Percentiles rank a stretch among this genome's conserved stretches.
Evolutionary conservation across 2,888 invertebrate species (phyloP).

Genomic region (Ferdinandea cuprea): DNA sequence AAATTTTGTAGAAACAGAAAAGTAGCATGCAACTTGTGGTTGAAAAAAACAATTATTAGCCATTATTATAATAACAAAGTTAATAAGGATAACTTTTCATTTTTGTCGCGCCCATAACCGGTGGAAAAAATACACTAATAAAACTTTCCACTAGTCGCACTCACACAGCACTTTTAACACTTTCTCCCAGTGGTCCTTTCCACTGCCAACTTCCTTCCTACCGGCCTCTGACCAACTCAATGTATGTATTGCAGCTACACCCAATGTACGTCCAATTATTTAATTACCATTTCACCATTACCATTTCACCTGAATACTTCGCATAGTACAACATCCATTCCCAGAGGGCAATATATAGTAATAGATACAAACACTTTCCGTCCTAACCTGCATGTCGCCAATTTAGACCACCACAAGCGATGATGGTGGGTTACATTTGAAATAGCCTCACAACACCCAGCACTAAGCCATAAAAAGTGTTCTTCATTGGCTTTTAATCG

Average conservation of each 20-base stretch:
- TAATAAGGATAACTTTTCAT: no score
- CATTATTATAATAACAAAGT: no score
- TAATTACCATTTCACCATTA: conserved; percentile 64
- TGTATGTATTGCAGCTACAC: not conserved
- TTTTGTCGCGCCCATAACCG: no score
- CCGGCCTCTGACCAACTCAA: not conserved
- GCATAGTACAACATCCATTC: conserved; percentile 17
- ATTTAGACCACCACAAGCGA: not conserved
- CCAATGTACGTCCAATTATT: conserved; percentile 34
- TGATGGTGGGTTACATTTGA: conserved; percentile 22
- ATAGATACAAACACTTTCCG: conserved; percentile 24
- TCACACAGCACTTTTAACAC: conserved; percentile 19
- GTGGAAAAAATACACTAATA: not conserved
- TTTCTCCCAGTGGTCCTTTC: conserved; percentile 6
- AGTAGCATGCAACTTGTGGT: no score
- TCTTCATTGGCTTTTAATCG: conserved; percentile 43
- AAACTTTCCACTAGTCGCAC: not conserved
- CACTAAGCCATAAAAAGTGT: conserved; percentile 25
- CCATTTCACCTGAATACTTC: conserved; percentile 48
- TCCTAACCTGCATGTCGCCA: conserved; percentile 15
- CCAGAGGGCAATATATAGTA: not conserved
- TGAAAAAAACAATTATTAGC: no score
- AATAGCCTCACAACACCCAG: conserved; percentile 11
- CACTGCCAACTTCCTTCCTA: not conserved
- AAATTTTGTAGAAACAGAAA: no score